Evolutionary conservation across 1,140 invertebrate genomes (phyloP), one percentile per base, ranked within the genome.

Genomic region (Leptopilina boulardi): DNA sequence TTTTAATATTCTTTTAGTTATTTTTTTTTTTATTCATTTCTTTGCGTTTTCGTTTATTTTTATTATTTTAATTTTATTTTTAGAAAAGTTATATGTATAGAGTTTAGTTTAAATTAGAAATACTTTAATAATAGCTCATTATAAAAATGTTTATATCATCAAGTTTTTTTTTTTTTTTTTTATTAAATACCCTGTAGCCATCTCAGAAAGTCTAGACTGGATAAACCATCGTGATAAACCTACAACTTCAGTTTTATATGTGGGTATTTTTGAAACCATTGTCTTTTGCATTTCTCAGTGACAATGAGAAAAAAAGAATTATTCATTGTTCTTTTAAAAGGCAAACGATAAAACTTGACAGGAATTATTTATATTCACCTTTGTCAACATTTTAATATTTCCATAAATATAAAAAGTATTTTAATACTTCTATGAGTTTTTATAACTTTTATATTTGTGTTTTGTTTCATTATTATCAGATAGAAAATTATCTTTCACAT

Each of bases 231-330:
- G 1, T 30, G 23, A 30, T 26, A 30, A 34, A 66, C 15, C 23
- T 66, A 23, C 15, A 66, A 30, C 23, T 66, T 30, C 2, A 66
- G 13, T 66, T 30, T 15, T 30, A 66, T 66, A 66, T 66, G 56
- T 66, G 56, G 23, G 56, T 30, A 66, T 66, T 66, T 66, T 59
- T 66, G 3, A 66, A 66, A 30, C 23, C 23, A 30, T 66, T 66
- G 23, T 66, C 56, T 66, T 66, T 66, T 66, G 1, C 30, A 15
- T 66, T 30, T 23, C 19, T 30, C 23, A 26, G 56, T 15, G 8
- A 66, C 10, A 30, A 26, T 59, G 26, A 15, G 21, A 38, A 9
- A 66, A 30, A 15, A 30, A n/a, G n/a, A 66, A 30, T 15, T 26
- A 66, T 66, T 30, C 11, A 34, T 66, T 30, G 26, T 66, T 30